A percentile compares a stretch with the other conserved stretches of the same genome.
phyloP scores from a whole-genome alignment of 1,140 invertebrate genomes.

The Eupristina koningsbergeri region DNA sequence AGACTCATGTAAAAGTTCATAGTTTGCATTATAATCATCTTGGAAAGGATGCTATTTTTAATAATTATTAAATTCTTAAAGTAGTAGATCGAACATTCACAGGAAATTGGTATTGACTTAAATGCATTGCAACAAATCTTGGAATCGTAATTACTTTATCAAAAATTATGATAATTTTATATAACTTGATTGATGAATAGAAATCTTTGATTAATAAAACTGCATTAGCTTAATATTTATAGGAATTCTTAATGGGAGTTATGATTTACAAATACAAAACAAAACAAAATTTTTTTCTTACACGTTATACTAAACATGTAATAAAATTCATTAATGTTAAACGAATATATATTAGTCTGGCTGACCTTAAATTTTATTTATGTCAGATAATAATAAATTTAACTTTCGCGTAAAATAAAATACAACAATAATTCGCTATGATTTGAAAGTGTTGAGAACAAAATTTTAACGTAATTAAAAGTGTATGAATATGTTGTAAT shows the following conservation, averaged over 20 bases:
- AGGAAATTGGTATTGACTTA: not conserved
- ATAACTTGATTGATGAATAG: not conserved
- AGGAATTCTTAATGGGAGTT: no score
- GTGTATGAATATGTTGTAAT: not conserved
- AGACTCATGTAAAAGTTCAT: not conserved
- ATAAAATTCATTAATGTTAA: no score
- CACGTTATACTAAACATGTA: no score
- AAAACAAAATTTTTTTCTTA: no score
- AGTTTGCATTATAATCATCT: constrained; percentile 14
- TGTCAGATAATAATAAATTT: not conserved
- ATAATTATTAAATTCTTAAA: constrained; percentile 15
- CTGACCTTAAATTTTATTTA: not conserved
- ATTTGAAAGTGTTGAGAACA: not conserved
- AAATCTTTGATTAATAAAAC: not conserved
- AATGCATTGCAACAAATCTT: not conserved
- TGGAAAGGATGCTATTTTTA: not conserved
- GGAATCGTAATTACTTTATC: not conserved
- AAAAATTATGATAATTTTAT: not conserved
- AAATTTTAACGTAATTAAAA: not conserved
- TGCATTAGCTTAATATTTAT: no score
- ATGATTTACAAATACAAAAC: not conserved
- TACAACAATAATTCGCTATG: not conserved
- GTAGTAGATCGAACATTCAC: not conserved
- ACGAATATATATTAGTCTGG: no score
- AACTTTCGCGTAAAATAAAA: not conserved